A percentile compares a stretch with the other conserved stretches of the same genome.
Evolutionary conservation across 2,888 invertebrate genomes (phyloP).

Genomic region (Sarcophaga rosellei): DNA sequence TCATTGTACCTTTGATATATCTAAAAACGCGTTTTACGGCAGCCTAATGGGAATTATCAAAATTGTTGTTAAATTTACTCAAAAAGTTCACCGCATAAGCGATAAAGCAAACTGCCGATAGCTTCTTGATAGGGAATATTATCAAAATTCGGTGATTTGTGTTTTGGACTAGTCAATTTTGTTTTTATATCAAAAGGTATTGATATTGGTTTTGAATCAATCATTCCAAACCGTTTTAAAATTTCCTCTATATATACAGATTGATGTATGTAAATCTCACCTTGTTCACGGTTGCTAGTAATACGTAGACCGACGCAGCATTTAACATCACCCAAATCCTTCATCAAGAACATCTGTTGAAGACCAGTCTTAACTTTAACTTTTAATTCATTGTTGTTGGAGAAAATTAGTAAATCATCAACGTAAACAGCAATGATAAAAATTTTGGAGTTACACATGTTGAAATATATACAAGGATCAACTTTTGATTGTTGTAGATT

Average conservation of each 20-base stretch:
- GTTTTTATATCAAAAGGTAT: too few species aligned
- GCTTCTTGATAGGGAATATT: background rate
- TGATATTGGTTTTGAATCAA: constrained; percentile 13
- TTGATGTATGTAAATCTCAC: constrained; percentile 26
- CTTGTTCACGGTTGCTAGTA: constrained; percentile 4
- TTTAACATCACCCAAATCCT: too few species aligned
- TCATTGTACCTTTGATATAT: too few species aligned
- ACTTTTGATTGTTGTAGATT: constrained; percentile 19
- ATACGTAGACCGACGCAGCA: constrained; percentile 4
- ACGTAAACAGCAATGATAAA: constrained; percentile 50
- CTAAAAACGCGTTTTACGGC: too few species aligned
- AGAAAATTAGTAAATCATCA: constrained; percentile 50
- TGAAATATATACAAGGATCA: constrained; percentile 52
- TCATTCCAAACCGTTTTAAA: constrained; percentile 37
- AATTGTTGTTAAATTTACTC: too few species aligned
- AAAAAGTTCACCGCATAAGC: background rate
- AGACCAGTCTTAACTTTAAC: background rate
- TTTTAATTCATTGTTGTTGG: constrained; percentile 30
- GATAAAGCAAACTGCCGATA: constrained; percentile 7
- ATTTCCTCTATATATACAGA: constrained; percentile 4
- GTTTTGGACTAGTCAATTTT: too few species aligned
- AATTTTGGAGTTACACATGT: constrained; percentile 23
- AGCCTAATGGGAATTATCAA: too few species aligned
- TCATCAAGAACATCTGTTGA: too few species aligned
- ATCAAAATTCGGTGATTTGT: too few species aligned